Base-by-base conservation (phyloP, 2,797 vertebrate genomes). In the Neosalanx taihuensis region DNA sequence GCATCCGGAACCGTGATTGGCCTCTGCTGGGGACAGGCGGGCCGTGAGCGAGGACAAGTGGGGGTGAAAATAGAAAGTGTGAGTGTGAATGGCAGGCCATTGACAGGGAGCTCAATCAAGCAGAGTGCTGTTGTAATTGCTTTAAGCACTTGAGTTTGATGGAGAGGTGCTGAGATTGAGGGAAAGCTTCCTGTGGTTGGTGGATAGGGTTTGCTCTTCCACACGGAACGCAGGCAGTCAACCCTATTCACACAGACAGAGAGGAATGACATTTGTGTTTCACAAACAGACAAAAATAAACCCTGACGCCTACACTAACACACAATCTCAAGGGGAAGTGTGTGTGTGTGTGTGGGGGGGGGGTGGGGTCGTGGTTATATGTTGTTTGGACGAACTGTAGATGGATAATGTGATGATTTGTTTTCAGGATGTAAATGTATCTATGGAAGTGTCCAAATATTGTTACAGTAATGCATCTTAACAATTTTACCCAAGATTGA, bases 91-190 rank as follows among this genome's bases (percentile, higher is more conserved):
- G 63, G 23, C 63, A 41, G 63, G 37, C 63, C 13, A 65, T 65
- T 37, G 63, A 65, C 37, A 65, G 63, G 26, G n/a, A 26, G 63
- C 37, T 65, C 63, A 65, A 65, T 65, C 63, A 41, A 65, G 41
- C 30, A 46, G 63, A 65, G 63, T 65, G 63, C 63, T 65, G 63
- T 65, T 65, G 63, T 65, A 65, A 65, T 65, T 65, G 63, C 63
- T 65, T 65, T 65, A 41, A 65, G 63, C 63, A 46, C 63, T 41
- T 65, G 61, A 63, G 35, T 65, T 41, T 65, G 63, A 65, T 46
- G 63, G 63, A 65, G 63, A 46, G 35, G 63, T 20, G 37, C 37
- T 65, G 37, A 46, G 63, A 65, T 65, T 65, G 35, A 33, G 63
- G 41, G 13, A 46, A 18, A 37, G 63, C 63, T 46, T 9, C 41